Evolutionary conservation across 2,113 vertebrate genomes (phyloP).

Genomic region (Ciconia stormi): DNA sequence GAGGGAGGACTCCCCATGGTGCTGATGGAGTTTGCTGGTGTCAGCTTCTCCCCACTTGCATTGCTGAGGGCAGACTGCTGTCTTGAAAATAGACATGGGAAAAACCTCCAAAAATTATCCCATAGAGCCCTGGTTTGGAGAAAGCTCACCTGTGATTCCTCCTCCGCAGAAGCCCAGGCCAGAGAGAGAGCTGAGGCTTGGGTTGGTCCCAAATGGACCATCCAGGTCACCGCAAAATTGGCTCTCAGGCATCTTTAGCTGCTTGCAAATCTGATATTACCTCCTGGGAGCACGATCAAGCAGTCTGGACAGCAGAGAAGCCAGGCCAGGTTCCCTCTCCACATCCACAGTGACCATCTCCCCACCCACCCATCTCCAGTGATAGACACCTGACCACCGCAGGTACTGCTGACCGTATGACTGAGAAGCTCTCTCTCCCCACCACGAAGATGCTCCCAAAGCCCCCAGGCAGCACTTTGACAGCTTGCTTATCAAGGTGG

Average conservation of each 20-base stretch:
- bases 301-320: neutral
- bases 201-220: neutral
- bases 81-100: neutral
- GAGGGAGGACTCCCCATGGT: neutral
- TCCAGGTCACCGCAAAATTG: neutral
- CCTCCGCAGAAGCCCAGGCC: neutral
- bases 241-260: neutral
- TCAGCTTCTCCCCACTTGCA: neutral
- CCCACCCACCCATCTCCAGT: too few species aligned
- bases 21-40: neutral
- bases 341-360: neutral
- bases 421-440: neutral
- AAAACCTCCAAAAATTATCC: neutral
- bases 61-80: neutral
- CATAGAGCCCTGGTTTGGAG: neutral
- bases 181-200: neutral
- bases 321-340: neutral
- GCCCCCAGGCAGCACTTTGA: neutral
- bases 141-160: neutral
- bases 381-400: accelerated
- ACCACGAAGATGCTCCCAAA: accelerated
- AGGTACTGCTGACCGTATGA: neutral
- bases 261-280: neutral
- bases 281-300: neutral
- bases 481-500: neutral